Base-by-base conservation (phyloP, 2,888 invertebrate genomes). In the Drosophila neotestacea region DNA sequence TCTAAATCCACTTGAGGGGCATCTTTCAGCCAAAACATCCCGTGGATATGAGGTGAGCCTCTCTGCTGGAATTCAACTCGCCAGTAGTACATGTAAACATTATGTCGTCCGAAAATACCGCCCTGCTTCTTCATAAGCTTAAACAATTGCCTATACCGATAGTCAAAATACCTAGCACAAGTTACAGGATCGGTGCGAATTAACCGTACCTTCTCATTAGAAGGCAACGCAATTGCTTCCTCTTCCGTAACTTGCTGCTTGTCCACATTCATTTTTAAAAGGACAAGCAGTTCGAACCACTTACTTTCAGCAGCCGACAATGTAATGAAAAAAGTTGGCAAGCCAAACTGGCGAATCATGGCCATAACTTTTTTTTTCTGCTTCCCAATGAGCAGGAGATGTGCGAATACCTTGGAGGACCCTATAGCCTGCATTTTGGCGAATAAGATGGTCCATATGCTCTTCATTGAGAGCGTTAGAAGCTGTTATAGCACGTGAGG, bases 311-410 rank as follows among this genome's bases (percentile, higher is more conserved):
- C 42, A 32, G 54, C 54, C 16, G 42, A 54, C 41, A 54, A 42
- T 6, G 41, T 54, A 9, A 32, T 54, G 30, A 54, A 32, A 6
- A 54, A 54, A 6, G 54, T 38, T 6, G n/a, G 38, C 6, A 38
- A n/a, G n/a, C 41, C 9, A 41, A 42, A 16, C n/a, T 55, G 55
- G 11, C 55, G 34, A 22, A 55, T 44, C 39, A 39, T 39, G 7
- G 39, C 39, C 55, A 55, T 54, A n/a, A 46, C 36, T 42, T 70
- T 11, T 70, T 62, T 13, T 39, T 39, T 76, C 70, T 44, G 60
- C 56, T 66, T 76, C 76, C 68, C 73, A 76, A 30, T 71, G 73
- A 42, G 70, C 73, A 9, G 76, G 58, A 28, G 73, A 73, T 6
- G 66, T 71, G 4, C 73, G 44, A 28, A 70, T 41, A 7, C 64